A percentile compares a stretch with the other conserved stretches of the same genome.
phyloP scores from a whole-genome alignment of 2,113 vertebrate species.

The Arothron firmamentum region DNA sequence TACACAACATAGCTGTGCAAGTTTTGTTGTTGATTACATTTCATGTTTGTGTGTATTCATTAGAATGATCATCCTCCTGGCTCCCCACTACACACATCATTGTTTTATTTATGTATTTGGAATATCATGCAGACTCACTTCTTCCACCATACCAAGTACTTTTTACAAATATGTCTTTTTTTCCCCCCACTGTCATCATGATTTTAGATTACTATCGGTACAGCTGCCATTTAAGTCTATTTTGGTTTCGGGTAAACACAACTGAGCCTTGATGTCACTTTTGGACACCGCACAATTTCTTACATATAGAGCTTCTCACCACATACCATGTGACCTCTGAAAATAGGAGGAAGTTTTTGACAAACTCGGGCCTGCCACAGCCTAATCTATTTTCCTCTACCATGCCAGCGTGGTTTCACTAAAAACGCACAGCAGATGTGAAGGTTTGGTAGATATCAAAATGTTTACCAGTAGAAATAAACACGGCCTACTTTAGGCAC shows the following conservation, averaged over 20 bases:
- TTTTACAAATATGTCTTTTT: constrained; percentile 35
- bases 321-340: constrained; percentile 50
- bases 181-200: constrained; percentile 42
- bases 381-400: constrained; percentile 56
- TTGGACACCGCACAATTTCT: constrained; percentile 46
- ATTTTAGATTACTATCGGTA: constrained; percentile 38
- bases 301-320: constrained; percentile 48
- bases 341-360: constrained; percentile 55
- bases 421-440: constrained; percentile 77
- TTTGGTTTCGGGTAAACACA: constrained; percentile 14
- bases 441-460: constrained; percentile 78
- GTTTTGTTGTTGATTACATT: constrained; percentile 26
- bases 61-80: constrained; percentile 28
- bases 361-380: constrained; percentile 50
- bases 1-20: too few relatives aligned
- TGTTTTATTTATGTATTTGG: constrained; percentile 41
- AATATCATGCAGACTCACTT: constrained; percentile 65
- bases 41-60: background rate
- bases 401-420: constrained; percentile 64
- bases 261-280: constrained; percentile 26
- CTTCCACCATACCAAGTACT: constrained; percentile 38
- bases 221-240: constrained; percentile 3
- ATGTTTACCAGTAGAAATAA: constrained; percentile 78
- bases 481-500: constrained; percentile 74
- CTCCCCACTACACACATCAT: constrained; percentile 54